Percentiles rank a stretch among this genome's conserved stretches.
phyloP scores from a whole-genome alignment of 2,113 vertebrate genomes.

The Lepisosteus oculatus region DNA sequence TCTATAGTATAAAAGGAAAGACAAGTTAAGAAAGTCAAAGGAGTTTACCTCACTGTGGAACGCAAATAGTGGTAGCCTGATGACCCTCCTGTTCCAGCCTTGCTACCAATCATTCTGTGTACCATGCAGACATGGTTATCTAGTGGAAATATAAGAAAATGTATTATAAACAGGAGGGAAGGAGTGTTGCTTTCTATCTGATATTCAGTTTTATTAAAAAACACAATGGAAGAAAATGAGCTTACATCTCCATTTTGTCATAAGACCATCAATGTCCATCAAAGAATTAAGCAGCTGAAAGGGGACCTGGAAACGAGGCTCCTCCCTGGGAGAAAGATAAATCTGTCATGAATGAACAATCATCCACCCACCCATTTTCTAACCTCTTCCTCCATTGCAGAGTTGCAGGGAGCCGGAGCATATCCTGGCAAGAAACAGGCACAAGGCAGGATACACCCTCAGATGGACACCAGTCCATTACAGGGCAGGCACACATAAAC shows the following conservation, averaged over 20 bases:
- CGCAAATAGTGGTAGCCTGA: conserved; percentile 94
- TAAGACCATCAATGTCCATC: conserved; percentile 89
- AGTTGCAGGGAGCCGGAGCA: neutral
- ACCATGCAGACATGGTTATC: conserved; percentile 96
- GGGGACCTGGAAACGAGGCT: conserved; percentile 93
- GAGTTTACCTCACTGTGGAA: conserved; percentile 85
- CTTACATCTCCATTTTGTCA: conserved; percentile 98
- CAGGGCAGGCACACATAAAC: too few species aligned
- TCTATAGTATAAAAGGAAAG: neutral
- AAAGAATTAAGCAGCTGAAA: conserved; percentile 91
- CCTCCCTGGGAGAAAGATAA: conserved; percentile 69
- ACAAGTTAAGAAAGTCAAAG: neutral
- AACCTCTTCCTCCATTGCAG: too few species aligned
- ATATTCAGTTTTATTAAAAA: neutral
- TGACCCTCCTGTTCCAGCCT: conserved; percentile 87
- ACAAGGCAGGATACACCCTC: too few species aligned
- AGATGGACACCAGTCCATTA: too few species aligned
- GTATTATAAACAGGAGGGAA: neutral
- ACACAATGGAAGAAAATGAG: neutral
- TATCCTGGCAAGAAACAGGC: neutral
- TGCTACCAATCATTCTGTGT: conserved; percentile 94
- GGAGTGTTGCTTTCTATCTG: too few species aligned
- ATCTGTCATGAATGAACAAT: too few species aligned
- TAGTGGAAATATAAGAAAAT: conserved; percentile 34
- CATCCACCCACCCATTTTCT: too few species aligned